phyloP scores from a whole-genome alignment of 2,797 vertebrate genomes.

The Perdix hodgsoniae region DNA sequence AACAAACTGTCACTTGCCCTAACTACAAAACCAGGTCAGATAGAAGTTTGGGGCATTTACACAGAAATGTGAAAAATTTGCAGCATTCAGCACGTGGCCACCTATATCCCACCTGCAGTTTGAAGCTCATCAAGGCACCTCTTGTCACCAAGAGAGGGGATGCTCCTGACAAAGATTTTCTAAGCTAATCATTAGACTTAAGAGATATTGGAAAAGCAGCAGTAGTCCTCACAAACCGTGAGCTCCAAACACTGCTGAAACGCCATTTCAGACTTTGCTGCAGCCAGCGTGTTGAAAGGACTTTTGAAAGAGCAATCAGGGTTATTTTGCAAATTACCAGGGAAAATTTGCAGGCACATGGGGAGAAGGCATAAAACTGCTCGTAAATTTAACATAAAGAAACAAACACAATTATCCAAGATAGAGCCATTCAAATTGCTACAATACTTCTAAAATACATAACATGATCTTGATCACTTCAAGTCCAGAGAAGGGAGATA shows the following conservation, averaged over 20 bases:
- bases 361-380: slow-evolving; percentile 48
- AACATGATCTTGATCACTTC: neutral
- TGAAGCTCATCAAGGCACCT: neutral
- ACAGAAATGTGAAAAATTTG: fast-evolving
- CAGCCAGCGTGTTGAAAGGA: neutral
- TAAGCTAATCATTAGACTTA: neutral
- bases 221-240: neutral
- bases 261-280: neutral
- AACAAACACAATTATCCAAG: slow-evolving; percentile 61
- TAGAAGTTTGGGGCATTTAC: neutral
- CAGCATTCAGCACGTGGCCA: neutral
- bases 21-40: neutral
- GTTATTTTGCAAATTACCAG: slow-evolving; percentile 36
- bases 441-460: neutral
- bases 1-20: neutral
- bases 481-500: neutral
- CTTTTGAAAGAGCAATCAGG: slow-evolving; percentile 50
- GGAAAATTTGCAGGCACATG: neutral
- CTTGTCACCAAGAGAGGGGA: neutral
- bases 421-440: neutral
- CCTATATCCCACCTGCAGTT: neutral
- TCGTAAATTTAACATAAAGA: slow-evolving; percentile 44
- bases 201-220: neutral
- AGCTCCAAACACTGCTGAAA: neutral
- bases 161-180: neutral